Conservation (phyloP, 2,888 invertebrate species). For the Dolichopus griseipennis region DNA sequence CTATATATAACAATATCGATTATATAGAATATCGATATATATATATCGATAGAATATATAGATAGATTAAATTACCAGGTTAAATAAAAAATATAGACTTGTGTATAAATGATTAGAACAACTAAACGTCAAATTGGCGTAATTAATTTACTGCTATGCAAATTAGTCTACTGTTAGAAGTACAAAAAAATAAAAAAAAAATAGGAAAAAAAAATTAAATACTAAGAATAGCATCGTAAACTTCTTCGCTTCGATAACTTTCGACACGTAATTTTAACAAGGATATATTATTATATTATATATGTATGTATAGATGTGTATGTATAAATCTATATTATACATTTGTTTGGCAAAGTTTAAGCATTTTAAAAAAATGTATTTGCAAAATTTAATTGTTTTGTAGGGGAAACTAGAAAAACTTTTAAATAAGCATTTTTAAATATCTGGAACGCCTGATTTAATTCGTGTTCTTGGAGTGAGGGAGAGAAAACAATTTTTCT, state of each 20-base stretch:
- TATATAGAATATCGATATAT: too few species aligned
- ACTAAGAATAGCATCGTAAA: neutral
- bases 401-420: too few species aligned
- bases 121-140: neutral
- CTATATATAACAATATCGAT: too few species aligned
- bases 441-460: too few species aligned
- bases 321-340: neutral
- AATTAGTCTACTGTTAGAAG: neutral
- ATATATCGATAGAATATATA: too few species aligned
- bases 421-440: too few species aligned
- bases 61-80: too few species aligned
- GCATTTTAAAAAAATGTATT: too few species aligned
- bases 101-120: neutral
- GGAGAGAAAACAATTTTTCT: too few species aligned
- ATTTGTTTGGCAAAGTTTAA: neutral
- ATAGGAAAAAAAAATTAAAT: neutral
- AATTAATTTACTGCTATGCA: conserved; percentile 1
- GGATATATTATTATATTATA: neutral
- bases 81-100: neutral
- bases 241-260: neutral
- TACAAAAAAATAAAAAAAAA: neutral
- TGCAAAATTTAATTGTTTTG: too few species aligned
- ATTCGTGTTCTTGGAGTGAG: too few species aligned
- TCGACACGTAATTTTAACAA: conserved; percentile 1
- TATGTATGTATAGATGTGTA: neutral